phyloP scores from a whole-genome alignment of 2,888 invertebrate genomes.

The Opisthograptis luteolata region DNA sequence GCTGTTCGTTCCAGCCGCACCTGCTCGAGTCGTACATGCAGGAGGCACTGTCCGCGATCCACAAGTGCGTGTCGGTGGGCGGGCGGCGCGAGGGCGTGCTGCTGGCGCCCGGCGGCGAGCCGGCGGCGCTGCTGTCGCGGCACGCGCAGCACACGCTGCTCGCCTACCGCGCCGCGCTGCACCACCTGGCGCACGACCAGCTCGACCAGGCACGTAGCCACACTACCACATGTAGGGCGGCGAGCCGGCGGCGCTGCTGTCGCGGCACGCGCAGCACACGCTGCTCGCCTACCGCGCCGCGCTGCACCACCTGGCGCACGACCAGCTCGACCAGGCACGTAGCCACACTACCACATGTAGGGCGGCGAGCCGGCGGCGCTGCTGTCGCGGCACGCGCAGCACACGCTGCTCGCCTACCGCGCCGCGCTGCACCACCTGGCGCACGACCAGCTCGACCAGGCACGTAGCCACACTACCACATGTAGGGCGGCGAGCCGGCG shows the following conservation, averaged over 20 bases:
- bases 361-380: background rate
- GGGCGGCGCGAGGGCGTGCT: slow-evolving; percentile 73
- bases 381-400: background rate
- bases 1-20: slow-evolving; percentile 55
- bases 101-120: slow-evolving; percentile 66
- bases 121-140: slow-evolving; percentile 59
- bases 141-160: slow-evolving; percentile 85
- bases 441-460: too few relatives aligned
- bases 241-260: background rate
- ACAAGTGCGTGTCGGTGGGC: slow-evolving; percentile 68
- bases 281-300: slow-evolving; percentile 85
- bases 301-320: slow-evolving; percentile 87
- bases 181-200: slow-evolving; percentile 86
- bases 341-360: background rate
- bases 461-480: too few relatives aligned
- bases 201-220: slow-evolving; percentile 82
- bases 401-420: too few relatives aligned
- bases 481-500: too few relatives aligned
- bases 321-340: slow-evolving; percentile 85
- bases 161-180: slow-evolving; percentile 87
- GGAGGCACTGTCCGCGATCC: slow-evolving; percentile 71
- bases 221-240: background rate
- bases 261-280: background rate
- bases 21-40: slow-evolving; percentile 65
- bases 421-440: too few relatives aligned